Evolutionary conservation across 2,888 invertebrate genomes (phyloP), one percentile per base, ranked within the genome.

Genomic region (Dryocosmus kuriphilus): DNA sequence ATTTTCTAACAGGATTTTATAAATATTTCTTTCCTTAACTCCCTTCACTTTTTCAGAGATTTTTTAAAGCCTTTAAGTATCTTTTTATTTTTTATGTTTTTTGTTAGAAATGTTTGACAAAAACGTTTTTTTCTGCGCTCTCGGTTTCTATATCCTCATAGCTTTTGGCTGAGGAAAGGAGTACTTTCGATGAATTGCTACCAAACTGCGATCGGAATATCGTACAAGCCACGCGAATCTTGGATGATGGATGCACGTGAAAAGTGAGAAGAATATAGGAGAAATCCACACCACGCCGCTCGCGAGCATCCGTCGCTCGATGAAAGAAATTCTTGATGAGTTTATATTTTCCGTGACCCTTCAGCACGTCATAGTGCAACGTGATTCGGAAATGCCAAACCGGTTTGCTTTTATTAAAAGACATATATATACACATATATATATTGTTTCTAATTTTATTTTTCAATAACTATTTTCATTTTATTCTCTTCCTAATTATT

Each of bases 241-340:
- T 22, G 57, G 24, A 57, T 57, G 57, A 57, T 24, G 24, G 57
- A 57, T 57, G 57, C 24, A 57, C 57, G 57, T 24, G 57, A 57
- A 57, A 57, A 57, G 24, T 57, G 57, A 24, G 57, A 24, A 57
- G 57, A 57, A 57, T 57, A 57, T 57, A 57, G 24, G 57, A 57
- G 57, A 24, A 57, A 57, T 57, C 24, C 24, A 24, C 4, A 57
- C 22, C 24, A 24, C 7, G 9, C 19, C 57, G 14, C 57, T 24
- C 24, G 5, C 57, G 57, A 57, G 24, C 24, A 24, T 57, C 22
- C 57, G 57, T 24, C 57, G 57, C 6, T 57, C 24, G 3, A 24
- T 14, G 22, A 57, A 57, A 14, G 57, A 14, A 24, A 57, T 57
- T 24, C 57, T 57, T 57, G 57, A 57, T 57, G 24, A 24, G 24